Percentiles rank a stretch among this genome's conserved stretches.
Evolutionary conservation across 2,797 vertebrate genomes (phyloP).

Genomic region (Microchirus variegatus): DNA sequence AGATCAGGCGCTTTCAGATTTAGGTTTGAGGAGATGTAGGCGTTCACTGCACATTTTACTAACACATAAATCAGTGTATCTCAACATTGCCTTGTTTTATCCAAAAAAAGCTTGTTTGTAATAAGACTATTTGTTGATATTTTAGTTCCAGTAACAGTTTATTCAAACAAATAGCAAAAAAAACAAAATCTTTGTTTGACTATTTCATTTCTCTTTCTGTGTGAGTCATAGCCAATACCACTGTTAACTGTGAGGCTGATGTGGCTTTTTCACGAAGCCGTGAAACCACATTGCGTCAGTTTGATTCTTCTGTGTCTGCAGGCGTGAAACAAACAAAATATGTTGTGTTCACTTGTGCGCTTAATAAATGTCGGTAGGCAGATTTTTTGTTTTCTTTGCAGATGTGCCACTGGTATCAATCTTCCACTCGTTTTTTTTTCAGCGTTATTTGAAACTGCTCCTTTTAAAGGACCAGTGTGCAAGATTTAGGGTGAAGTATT

Average conservation of each 20-base stretch:
- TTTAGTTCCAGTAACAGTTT: not conserved
- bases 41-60: constrained; percentile 15
- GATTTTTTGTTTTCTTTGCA: not conserved
- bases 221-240: not conserved
- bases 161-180: not conserved
- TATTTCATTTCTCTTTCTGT: not conserved
- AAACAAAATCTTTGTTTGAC: not conserved
- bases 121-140: not conserved
- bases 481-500: no score
- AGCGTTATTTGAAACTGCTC: no score
- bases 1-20: constrained; percentile 5
- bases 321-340: not conserved
- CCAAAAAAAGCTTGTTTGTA: not conserved
- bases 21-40: constrained; percentile 14
- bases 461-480: no score
- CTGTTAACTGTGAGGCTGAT: not conserved
- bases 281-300: not conserved
- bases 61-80: not conserved
- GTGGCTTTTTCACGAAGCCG: not conserved
- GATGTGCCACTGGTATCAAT: not conserved
- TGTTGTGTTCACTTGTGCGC: not conserved
- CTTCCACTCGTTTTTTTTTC: no score
- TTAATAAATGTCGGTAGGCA: not conserved
- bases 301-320: not conserved
- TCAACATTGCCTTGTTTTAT: not conserved